These are phyloP conservation scores for Timema podura DNA, from an alignment of 2,888 invertebrate genomes.

Conservation along the genomic window DNA sequence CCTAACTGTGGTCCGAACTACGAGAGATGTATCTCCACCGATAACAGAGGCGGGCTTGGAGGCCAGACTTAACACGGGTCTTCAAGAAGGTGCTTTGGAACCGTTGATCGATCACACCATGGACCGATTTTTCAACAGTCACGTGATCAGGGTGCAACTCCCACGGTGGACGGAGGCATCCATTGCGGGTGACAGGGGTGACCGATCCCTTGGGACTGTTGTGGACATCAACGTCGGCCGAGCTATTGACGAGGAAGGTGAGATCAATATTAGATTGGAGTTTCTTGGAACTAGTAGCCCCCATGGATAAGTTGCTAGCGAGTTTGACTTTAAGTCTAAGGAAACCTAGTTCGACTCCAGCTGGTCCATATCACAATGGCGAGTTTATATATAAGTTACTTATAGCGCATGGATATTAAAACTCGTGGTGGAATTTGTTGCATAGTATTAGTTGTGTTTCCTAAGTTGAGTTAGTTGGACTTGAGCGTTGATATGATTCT, in stretches of 20 bases:
- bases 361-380: no score
- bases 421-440: no score
- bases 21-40: slow-evolving; percentile 25
- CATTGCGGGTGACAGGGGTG: slow-evolving; percentile 29
- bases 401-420: no score
- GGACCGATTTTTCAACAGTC: slow-evolving; percentile 55
- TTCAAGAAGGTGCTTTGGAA: slow-evolving; percentile 38
- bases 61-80: slow-evolving; percentile 29
- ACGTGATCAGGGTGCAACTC: slow-evolving; percentile 45
- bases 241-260: slow-evolving; percentile 34
- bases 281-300: no score
- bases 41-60: slow-evolving; percentile 28
- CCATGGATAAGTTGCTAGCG: no score
- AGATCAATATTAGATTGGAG: no score
- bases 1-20: slow-evolving; percentile 41
- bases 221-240: slow-evolving; percentile 36
- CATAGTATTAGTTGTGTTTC: no score
- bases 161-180: slow-evolving; percentile 34
- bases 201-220: slow-evolving; percentile 31
- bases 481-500: no score
- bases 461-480: no score
- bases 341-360: no score
- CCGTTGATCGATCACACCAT: slow-evolving; percentile 51
- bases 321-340: no score
- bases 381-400: no score